These are phyloP conservation scores for Cranoglanis bouderius DNA, from an alignment of 2,113 vertebrate species.

Conservation along the genomic window DNA sequence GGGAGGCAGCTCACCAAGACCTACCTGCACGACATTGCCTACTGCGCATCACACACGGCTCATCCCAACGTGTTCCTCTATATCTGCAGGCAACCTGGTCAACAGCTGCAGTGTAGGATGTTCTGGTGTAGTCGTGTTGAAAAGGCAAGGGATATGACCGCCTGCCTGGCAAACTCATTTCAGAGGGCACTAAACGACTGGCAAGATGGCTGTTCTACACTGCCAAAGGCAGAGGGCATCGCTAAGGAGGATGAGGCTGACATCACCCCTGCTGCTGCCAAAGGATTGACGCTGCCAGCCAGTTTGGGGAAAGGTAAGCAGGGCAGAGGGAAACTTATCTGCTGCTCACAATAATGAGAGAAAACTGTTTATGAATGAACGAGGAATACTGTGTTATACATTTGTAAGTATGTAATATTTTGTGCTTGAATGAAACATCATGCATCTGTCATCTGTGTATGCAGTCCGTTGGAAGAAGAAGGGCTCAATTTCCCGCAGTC, in stretches of 20 bases:
- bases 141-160: slow-evolving; percentile 73
- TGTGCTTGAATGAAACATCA: background rate
- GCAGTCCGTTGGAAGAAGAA: slow-evolving; percentile 76
- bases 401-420: background rate
- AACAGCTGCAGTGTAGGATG: slow-evolving; percentile 79
- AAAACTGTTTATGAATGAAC: background rate
- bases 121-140: slow-evolving; percentile 80
- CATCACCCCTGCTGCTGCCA: slow-evolving; percentile 50
- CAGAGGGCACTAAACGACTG: slow-evolving; percentile 75
- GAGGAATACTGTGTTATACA: background rate
- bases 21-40: slow-evolving; percentile 80
- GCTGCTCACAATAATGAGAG: background rate
- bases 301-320: slow-evolving; percentile 76
- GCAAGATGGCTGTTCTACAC: slow-evolving; percentile 67
- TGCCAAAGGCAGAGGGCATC: slow-evolving; percentile 50
- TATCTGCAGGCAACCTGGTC: slow-evolving; percentile 77
- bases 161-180: slow-evolving; percentile 76
- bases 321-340: background rate
- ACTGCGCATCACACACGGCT: slow-evolving; percentile 71
- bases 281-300: slow-evolving; percentile 71
- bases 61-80: slow-evolving; percentile 78
- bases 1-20: slow-evolving; percentile 80
- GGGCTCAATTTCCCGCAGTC: slow-evolving; percentile 71
- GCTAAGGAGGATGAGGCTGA: slow-evolving; percentile 50
- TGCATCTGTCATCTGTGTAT: slow-evolving; percentile 21